Conservation (phyloP, 2,888 invertebrate species). For the Eustalomyia histrio region DNA sequence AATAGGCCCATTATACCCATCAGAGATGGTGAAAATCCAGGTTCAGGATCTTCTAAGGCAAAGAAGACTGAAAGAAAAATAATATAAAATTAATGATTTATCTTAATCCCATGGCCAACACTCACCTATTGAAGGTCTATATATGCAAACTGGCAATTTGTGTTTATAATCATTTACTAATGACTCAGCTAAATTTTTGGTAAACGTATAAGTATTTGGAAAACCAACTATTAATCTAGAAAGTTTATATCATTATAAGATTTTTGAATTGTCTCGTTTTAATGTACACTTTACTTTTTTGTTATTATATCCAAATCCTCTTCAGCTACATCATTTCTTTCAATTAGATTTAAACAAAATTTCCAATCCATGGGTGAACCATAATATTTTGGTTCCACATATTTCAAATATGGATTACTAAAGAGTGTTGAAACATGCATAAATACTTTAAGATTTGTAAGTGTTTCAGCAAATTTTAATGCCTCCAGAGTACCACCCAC, state of each 20-base stretch:
- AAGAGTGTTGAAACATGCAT: constrained; percentile 94
- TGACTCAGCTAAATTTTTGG: constrained; percentile 92
- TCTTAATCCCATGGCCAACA: neutral
- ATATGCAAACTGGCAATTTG: constrained; percentile 86
- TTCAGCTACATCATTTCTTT: constrained; percentile 66
- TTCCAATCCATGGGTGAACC: constrained; percentile 71
- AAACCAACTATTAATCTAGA: constrained; percentile 72
- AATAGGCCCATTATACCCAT: constrained; percentile 74
- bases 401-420: constrained; percentile 87
- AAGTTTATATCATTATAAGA: neutral
- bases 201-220: constrained; percentile 95
- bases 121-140: constrained; percentile 91
- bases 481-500: constrained; percentile 84
- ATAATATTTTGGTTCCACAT: constrained; percentile 84
- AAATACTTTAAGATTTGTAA: constrained; percentile 81
- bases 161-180: constrained; percentile 85
- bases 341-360: constrained; percentile 68
- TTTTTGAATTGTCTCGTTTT: neutral
- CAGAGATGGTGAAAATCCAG: constrained; percentile 72
- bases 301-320: constrained; percentile 70
- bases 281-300: constrained; percentile 69
- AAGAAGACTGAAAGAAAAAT: constrained; percentile 68
- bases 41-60: constrained; percentile 70
- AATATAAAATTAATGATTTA: neutral
- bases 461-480: constrained; percentile 82